phyloP scores from a whole-genome alignment of 2,888 invertebrate genomes.

The Mythimna pallens region DNA sequence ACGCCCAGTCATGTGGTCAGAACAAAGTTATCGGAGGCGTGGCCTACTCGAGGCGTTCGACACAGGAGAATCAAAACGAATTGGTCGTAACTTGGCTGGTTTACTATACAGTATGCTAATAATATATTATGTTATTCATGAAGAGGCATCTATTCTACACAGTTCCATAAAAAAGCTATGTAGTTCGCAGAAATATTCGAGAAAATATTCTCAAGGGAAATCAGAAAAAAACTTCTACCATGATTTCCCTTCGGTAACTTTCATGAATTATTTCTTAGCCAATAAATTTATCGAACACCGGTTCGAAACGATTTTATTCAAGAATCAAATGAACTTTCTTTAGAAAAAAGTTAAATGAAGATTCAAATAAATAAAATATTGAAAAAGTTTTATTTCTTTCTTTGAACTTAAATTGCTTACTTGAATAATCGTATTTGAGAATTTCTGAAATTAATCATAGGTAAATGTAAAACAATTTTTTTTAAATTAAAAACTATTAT shows the following conservation, averaged over 20 bases:
- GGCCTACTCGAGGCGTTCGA: too few relatives aligned
- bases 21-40: too few relatives aligned
- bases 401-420: slow-evolving; percentile 19
- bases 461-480: too few relatives aligned
- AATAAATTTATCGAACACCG: slow-evolving; percentile 40
- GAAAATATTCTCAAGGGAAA: slow-evolving; percentile 53
- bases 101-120: not conserved
- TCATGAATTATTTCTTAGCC: slow-evolving; percentile 44
- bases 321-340: slow-evolving; percentile 15
- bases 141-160: not conserved
- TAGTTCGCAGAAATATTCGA: slow-evolving; percentile 18
- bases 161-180: not conserved
- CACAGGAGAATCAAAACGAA: too few relatives aligned
- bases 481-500: too few relatives aligned
- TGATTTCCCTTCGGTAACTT: slow-evolving; percentile 58
- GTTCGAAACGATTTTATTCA: slow-evolving; percentile 12
- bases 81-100: too few relatives aligned
- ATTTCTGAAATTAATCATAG: too few relatives aligned
- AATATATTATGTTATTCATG: not conserved
- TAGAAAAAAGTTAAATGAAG: slow-evolving; percentile 1
- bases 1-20: too few relatives aligned
- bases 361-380: slow-evolving; percentile 21
- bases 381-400: slow-evolving; percentile 7
- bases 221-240: slow-evolving; percentile 38
- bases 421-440: not conserved